phyloP scores from a whole-genome alignment of 2,888 invertebrate species.

The Charanyca ferruginea region DNA sequence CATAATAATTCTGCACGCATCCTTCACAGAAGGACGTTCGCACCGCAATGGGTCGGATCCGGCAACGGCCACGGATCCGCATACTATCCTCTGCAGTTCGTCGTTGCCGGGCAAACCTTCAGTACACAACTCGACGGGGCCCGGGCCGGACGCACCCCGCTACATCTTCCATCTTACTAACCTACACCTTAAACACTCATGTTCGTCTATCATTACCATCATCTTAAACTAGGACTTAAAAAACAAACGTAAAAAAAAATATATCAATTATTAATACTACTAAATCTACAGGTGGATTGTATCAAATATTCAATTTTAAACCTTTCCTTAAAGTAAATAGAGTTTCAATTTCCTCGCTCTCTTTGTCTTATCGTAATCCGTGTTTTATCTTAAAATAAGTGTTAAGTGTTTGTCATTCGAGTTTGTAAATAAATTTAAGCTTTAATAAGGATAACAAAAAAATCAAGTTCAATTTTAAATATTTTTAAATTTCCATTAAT shows the following conservation, averaged over 20 bases:
- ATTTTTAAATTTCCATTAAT: constrained; percentile 10
- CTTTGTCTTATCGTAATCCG: constrained; percentile 53
- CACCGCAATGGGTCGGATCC: constrained; percentile 30
- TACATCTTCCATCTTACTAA: constrained; percentile 41
- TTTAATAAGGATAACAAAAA: not conserved
- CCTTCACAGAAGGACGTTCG: constrained; percentile 28
- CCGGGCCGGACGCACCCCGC: constrained; percentile 57
- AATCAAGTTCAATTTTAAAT: constrained; percentile 27
- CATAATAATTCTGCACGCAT: constrained; percentile 23
- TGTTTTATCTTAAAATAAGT: constrained; percentile 43
- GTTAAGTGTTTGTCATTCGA: constrained; percentile 51
- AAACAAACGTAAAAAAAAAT: constrained; percentile 29
- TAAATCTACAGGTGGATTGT: constrained; percentile 72
- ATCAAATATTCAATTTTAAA: constrained; percentile 52
- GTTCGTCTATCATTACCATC: constrained; percentile 36
- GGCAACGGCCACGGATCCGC: constrained; percentile 37
- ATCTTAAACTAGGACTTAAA: constrained; percentile 35
- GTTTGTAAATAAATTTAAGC: constrained; percentile 26
- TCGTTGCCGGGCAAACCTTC: constrained; percentile 49
- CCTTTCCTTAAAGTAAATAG: constrained; percentile 58
- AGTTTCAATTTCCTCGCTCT: constrained; percentile 63
- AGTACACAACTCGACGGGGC: constrained; percentile 61
- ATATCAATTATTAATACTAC: constrained; percentile 34
- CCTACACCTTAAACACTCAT: constrained; percentile 50
- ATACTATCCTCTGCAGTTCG: constrained; percentile 56